Base-by-base conservation (phyloP, 2,888 invertebrate genomes). In the Patella ulyssiponensis region DNA sequence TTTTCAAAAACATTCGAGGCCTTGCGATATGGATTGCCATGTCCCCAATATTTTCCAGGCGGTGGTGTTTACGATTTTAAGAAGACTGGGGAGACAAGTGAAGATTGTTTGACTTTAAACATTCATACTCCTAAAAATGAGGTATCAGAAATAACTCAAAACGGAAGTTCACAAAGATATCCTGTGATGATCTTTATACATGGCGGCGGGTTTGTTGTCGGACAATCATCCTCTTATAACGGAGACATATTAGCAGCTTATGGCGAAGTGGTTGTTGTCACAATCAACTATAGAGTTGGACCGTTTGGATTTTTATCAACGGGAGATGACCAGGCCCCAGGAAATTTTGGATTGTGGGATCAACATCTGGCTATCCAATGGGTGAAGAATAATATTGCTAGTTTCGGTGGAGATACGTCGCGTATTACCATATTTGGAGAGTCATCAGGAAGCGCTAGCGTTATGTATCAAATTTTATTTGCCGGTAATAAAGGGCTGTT, bases 1-100 rank as follows among this genome's bases (percentile, higher is more conserved):
- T 87, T 86, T 85, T 73, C 73, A 20, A 85, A 84, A 94, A 88
- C 97, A 96, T 77, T 95, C 81, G 96, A 97, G 91, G 94, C 97
- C 56, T 96, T 96, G n/a, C 93, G 94, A 88, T 94, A 94, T 90
- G 96, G 97, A 81, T 96, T 97, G 91, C 94, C 96, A 82, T 98
- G 98, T 93, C 95, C 95, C 88, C 97, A 74, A 17, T 20, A 17
- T n/a, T 12, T 20, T 44, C 33, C 23, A 44, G 33, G 44, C 14
- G 5, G 20, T 64, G 74, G 23, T n/a, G n/a, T 64, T 15, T 51
- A 20, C 3, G 17, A 20, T 23, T 23, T 20, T 20, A 23, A 64
- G 14, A 80, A 79, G 23, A 83, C 82, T 58, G 69, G 23, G 20
- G 71, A 81, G 17, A 76, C 77, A 14, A 82, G 83, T 12, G 87